Evolutionary conservation across 2,797 vertebrate species (phyloP), one percentile per base, ranked within the genome.

Genomic region (Antennarius maculatus): DNA sequence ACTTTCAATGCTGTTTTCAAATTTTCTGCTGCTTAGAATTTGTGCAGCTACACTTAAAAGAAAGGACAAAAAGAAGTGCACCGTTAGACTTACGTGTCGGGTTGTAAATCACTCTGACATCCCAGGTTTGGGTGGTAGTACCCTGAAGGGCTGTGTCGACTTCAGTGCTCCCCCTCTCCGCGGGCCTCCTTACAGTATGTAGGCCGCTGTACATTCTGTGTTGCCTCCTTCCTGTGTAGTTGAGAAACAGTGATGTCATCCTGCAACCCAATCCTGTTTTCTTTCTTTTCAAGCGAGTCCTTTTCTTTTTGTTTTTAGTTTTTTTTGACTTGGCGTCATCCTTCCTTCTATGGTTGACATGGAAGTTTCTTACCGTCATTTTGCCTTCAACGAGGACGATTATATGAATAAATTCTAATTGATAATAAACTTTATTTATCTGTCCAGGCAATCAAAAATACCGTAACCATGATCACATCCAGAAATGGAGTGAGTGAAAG

Each of bases 181-280:
- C 61, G 16, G 12, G 60, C 66, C 54, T 61, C 42, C 7, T 31
- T 14, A 34, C 71, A 56, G 60, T 48, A 78, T 83, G 73, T 84
- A 81, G 83, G 76, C 69, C 69, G 62, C 45, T 37, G 60, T 69
- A 57, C 54, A 1, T 52, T 66, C 54, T 71, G 68, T 48, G 61
- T 54, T 49, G 55, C 70, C 72, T 66, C 69, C 69, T 69, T 64
- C 76, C 31, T 60, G 61, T 67, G 49, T 45, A 39, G 66, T 57
- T 56, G 59, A 65, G 66, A 59, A 82, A 70, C 69, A 58, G 71
- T 87, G 87, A 89, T 85, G 87, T 88, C 87, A 87, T 86, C 74
- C 79, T 90, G 84, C 85, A 72, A 85, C 70, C 68, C 51, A 23
- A 29, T 62, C 65, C 72, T 56, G 71, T 76, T 88, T 71, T 75